Evolutionary conservation across 2,888 invertebrate species (phyloP).

Genomic region (Drosophila aldrichi): DNA sequence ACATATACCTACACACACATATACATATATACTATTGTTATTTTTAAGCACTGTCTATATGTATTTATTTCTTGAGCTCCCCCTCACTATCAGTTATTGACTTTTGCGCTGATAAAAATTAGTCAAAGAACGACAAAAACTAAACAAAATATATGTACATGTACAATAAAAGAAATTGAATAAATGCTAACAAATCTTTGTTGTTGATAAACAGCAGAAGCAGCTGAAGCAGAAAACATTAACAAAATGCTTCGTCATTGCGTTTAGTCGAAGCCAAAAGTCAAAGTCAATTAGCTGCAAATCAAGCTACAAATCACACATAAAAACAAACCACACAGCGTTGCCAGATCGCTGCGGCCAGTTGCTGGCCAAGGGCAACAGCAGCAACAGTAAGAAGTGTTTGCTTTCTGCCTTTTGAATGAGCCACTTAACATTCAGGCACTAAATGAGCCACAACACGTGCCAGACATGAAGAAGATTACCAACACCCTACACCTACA

Average conservation of each 20-base stretch:
- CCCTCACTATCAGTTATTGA: constrained; percentile 73
- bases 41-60: constrained; percentile 48
- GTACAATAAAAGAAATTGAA: constrained; percentile 2
- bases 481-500: constrained; percentile 9
- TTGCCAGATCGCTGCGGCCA: constrained; percentile 18
- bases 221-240: neutral
- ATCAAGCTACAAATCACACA: neutral
- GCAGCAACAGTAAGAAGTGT: constrained; percentile 26
- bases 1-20: constrained; percentile 1
- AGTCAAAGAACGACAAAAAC: constrained; percentile 15
- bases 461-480: constrained; percentile 52
- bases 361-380: constrained; percentile 15
- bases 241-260: constrained; percentile 56
- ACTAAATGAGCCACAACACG: constrained; percentile 62
- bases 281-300: constrained; percentile 44
- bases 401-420: constrained; percentile 22
- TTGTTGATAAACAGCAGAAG: constrained; percentile 46
- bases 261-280: constrained; percentile 14
- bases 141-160: neutral
- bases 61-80: constrained; percentile 18
- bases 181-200: constrained; percentile 41
- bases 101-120: constrained; percentile 62
- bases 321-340: constrained; percentile 2
- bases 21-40: constrained; percentile 27
- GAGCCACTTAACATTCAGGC: constrained; percentile 54